Conservation (phyloP, 2,888 invertebrate species). For the Tridacna crocea region DNA sequence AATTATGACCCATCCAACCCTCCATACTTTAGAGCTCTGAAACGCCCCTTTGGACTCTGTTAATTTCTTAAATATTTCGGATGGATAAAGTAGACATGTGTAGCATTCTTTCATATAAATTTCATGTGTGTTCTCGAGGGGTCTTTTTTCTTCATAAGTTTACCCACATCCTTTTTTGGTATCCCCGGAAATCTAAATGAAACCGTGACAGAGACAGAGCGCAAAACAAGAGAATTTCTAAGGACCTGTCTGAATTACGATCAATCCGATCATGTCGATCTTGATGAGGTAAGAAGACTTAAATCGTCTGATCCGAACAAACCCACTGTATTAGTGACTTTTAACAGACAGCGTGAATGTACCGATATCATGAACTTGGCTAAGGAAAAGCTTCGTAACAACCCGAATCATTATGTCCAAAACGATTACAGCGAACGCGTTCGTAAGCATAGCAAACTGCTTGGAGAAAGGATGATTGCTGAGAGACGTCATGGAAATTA, state of each 20-base stretch:
- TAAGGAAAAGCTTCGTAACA: not conserved
- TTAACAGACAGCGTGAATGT: not conserved
- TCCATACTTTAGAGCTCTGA: no score
- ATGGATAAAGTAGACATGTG: no score
- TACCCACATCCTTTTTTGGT: no score
- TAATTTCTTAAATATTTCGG: no score
- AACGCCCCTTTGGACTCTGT: no score
- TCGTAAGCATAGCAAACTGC: not conserved
- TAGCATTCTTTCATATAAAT: no score
- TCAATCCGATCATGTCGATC: not conserved
- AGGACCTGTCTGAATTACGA: not conserved
- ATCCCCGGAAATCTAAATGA: not conserved
- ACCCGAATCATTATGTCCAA: not conserved
- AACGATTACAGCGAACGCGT: not conserved
- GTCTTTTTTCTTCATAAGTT: no score
- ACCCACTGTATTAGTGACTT: not conserved
- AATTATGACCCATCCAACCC: no score
- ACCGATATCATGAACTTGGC: not conserved
- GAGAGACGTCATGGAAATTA: not conserved
- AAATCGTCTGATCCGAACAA: not conserved
- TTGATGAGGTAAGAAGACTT: not conserved
- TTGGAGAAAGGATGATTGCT: conserved; percentile 1
- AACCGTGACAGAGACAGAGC: not conserved
- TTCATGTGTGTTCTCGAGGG: no score
- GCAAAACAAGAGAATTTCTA: not conserved